A percentile compares a stretch with the other conserved stretches of the same genome.
phyloP scores from a whole-genome alignment of 2,888 invertebrate species.

The Orthosia incerta region DNA sequence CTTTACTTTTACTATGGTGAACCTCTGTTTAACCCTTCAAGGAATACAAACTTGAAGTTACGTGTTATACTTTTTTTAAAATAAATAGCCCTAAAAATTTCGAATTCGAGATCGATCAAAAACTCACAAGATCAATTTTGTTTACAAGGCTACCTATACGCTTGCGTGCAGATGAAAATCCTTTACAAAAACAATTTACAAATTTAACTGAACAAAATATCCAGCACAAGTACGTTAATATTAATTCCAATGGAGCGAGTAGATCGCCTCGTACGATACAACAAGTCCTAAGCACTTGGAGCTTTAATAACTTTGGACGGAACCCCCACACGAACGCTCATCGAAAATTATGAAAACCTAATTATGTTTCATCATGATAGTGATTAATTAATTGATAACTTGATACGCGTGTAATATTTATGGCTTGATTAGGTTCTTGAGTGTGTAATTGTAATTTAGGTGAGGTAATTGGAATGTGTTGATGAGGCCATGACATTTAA shows the following conservation, averaged over 20 bases:
- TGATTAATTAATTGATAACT: constrained; percentile 64
- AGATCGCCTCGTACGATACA: constrained; percentile 24
- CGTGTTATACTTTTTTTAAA: background rate
- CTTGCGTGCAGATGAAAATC: background rate
- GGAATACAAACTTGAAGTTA: too few species aligned
- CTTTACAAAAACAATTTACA: background rate
- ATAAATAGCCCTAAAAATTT: background rate
- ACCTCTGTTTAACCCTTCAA: too few species aligned
- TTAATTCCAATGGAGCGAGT: constrained; percentile 16
- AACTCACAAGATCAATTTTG: background rate
- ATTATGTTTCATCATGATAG: constrained; percentile 58
- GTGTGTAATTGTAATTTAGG: constrained; percentile 47
- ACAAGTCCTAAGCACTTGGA: constrained; percentile 26
- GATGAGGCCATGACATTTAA: constrained; percentile 21
- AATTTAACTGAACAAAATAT: constrained; percentile 1
- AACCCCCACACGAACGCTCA: constrained; percentile 45
- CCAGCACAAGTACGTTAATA: constrained; percentile 17
- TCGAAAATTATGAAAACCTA: constrained; percentile 63
- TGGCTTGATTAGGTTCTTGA: constrained; percentile 53
- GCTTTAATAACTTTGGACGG: constrained; percentile 41
- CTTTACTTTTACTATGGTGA: too few species aligned
- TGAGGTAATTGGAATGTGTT: constrained; percentile 27
- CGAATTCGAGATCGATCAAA: background rate
- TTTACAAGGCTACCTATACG: background rate
- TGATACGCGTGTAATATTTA: constrained; percentile 52